Percentiles rank a stretch among this genome's conserved stretches.
Evolutionary conservation across 2,113 vertebrate genomes (phyloP).

Genomic region (Micronycteris hirsuta): DNA sequence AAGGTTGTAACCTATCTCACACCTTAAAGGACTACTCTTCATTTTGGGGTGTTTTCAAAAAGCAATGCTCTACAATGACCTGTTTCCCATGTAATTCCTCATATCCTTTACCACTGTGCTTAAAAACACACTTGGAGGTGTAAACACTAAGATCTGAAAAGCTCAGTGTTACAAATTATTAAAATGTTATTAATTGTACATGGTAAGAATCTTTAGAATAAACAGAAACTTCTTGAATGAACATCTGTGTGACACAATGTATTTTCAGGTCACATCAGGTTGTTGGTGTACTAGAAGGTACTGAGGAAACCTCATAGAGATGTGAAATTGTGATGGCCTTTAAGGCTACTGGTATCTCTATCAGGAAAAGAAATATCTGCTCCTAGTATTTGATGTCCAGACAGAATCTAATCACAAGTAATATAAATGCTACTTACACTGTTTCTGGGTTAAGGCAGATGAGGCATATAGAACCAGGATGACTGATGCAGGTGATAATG

Average conservation of each 20-base stretch:
- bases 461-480: not conserved
- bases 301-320: not conserved
- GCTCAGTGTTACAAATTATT: not conserved
- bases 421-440: not conserved
- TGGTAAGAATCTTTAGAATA: not conserved
- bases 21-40: conserved; percentile 53
- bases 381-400: not conserved
- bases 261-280: not conserved
- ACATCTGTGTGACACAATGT: not conserved
- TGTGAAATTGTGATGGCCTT: not conserved
- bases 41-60: conserved; percentile 50
- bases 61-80: not conserved
- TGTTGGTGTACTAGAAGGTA: not conserved
- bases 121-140: not conserved
- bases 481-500: not conserved
- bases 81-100: not conserved
- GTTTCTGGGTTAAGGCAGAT: not conserved
- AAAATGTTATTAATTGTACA: not conserved
- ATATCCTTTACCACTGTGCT: not conserved
- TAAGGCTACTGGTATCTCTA: not conserved
- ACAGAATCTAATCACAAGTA: not conserved
- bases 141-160: conserved; percentile 18
- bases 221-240: not conserved
- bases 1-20: conserved; percentile 64
- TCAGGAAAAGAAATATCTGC: not conserved